These are phyloP conservation scores for Bettongia penicillata DNA, from an alignment of 2,113 vertebrate genomes.

Conservation along the genomic window DNA sequence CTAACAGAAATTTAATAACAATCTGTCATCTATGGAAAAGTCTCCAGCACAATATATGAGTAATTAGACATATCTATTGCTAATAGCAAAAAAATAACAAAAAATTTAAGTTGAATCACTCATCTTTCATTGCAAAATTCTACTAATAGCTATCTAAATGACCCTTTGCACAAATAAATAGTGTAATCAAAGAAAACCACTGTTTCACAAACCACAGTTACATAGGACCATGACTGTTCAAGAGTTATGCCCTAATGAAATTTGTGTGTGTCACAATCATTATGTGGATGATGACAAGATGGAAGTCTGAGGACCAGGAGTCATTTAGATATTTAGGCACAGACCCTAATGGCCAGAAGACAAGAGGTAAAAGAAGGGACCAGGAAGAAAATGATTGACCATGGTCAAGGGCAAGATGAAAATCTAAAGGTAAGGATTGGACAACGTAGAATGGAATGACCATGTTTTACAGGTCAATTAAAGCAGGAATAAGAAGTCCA, in stretches of 20 bases:
- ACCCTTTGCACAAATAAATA: neutral
- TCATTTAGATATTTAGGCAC: neutral
- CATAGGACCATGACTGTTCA: neutral
- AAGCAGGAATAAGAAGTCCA: neutral
- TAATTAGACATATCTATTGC: neutral
- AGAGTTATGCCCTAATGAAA: neutral
- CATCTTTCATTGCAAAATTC: neutral
- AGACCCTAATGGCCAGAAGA: neutral
- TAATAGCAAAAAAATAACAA: neutral
- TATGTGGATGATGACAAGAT: neutral
- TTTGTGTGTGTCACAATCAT: neutral
- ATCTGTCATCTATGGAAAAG: neutral
- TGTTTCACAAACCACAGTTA: neutral
- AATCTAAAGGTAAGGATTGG: neutral
- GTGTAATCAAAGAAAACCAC: neutral
- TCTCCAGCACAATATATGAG: neutral
- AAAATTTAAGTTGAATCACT: neutral
- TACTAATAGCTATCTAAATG: neutral
- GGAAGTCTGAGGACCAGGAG: neutral
- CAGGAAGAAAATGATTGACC: neutral
- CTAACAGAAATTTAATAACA: neutral
- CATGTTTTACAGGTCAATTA: neutral
- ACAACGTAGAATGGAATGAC: neutral
- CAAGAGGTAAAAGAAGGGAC: neutral
- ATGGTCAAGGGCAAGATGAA: neutral